A percentile compares a stretch with the other conserved stretches of the same genome.
Evolutionary conservation across 2,113 vertebrate species (phyloP).

Genomic region (Anarrhichthys ocellatus): DNA sequence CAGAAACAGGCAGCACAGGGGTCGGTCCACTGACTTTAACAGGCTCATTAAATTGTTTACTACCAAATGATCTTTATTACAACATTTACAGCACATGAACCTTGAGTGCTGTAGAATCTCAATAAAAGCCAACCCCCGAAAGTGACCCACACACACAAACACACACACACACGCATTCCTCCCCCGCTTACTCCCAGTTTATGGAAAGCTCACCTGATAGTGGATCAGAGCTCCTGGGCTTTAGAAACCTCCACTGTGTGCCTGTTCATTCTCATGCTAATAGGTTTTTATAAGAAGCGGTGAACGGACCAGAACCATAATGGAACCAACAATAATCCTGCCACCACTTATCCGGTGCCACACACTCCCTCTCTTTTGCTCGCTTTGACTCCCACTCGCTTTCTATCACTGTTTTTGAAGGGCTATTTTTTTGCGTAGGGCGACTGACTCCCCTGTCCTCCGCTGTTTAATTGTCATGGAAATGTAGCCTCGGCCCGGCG

Average conservation of each 20-base stretch:
- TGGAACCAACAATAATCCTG: constrained; percentile 76
- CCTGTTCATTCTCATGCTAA: constrained; percentile 80
- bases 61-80: constrained; percentile 42
- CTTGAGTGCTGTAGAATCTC: constrained; percentile 34
- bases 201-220: constrained; percentile 74
- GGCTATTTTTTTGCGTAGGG: constrained; percentile 33
- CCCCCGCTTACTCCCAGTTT: constrained; percentile 48
- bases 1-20: not conserved
- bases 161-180: not conserved
- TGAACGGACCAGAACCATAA: constrained; percentile 75
- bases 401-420: constrained; percentile 63
- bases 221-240: constrained; percentile 72
- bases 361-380: constrained; percentile 37
- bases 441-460: constrained; percentile 64
- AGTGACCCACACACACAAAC: constrained; percentile 11
- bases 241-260: constrained; percentile 66
- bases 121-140: constrained; percentile 14
- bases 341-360: constrained; percentile 70
- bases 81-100: constrained; percentile 22
- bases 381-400: constrained; percentile 42
- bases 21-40: constrained; percentile 27
- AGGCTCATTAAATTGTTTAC: constrained; percentile 54
- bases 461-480: constrained; percentile 75
- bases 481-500: constrained; percentile 47
- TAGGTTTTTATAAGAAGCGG: constrained; percentile 77